Evolutionary conservation across 2,888 invertebrate genomes (phyloP).

Genomic region (Drosophila rubida): DNA sequence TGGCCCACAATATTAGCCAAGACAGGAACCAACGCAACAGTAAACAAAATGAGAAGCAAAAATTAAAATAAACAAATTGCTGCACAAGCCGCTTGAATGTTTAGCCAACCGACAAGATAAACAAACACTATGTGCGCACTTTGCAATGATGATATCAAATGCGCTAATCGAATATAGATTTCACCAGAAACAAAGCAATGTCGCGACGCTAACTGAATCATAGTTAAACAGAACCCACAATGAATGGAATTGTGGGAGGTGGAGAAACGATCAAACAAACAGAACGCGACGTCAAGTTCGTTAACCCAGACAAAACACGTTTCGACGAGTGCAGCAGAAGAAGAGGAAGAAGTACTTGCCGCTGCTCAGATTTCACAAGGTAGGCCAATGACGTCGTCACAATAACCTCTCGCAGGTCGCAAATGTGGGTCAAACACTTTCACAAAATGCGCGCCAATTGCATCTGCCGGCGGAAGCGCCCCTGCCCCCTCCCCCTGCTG

Average conservation of each 20-base stretch:
- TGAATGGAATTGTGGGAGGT: not conserved
- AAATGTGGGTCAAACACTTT: constrained; percentile 47
- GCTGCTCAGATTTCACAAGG: constrained; percentile 55
- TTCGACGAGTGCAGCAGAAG: constrained; percentile 33
- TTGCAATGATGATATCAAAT: not conserved
- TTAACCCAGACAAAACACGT: constrained; percentile 48
- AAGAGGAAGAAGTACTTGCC: constrained; percentile 17
- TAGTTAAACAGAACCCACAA: constrained; percentile 3
- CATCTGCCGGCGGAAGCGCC: constrained; percentile 25
- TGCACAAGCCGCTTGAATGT: constrained; percentile 1
- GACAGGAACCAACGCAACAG: constrained; percentile 12
- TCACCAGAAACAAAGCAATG: constrained; percentile 10
- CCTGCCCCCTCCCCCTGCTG: no score
- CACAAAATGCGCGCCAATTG: constrained; percentile 39
- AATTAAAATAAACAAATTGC: constrained; percentile 4
- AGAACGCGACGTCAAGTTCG: constrained; percentile 41
- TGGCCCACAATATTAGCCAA: not conserved
- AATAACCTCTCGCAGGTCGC: constrained; percentile 8
- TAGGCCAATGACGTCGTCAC: constrained; percentile 36
- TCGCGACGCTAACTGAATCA: not conserved
- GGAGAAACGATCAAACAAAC: constrained; percentile 4
- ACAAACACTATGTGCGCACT: not conserved
- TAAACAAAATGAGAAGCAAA: not conserved
- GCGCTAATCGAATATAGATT: not conserved
- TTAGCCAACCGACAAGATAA: constrained; percentile 7